phyloP scores from a whole-genome alignment of 2,888 invertebrate genomes.

The Tinea trinotella region DNA sequence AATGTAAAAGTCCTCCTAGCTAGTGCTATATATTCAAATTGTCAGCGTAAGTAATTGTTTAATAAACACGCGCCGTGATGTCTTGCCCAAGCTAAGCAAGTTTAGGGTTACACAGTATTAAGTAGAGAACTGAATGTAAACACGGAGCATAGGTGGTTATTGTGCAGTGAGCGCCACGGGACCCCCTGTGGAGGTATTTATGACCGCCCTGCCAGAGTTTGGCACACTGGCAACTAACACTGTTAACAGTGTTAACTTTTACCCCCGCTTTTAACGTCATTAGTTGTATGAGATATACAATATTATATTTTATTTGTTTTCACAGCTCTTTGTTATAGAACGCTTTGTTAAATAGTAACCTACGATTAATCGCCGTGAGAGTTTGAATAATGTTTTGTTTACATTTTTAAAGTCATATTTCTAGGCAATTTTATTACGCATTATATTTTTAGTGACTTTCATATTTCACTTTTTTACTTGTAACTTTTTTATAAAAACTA shows the following conservation, averaged over 20 bases:
- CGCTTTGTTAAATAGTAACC: not conserved
- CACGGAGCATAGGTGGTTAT: slow-evolving; percentile 62
- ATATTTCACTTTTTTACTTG: too few species aligned
- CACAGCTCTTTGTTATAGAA: not conserved
- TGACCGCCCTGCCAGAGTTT: slow-evolving; percentile 58
- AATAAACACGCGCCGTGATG: slow-evolving; percentile 65
- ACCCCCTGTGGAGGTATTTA: slow-evolving; percentile 64
- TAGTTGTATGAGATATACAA: slow-evolving; percentile 38
- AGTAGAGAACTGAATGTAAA: slow-evolving; percentile 64
- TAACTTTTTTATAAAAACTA: too few species aligned
- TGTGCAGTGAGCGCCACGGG: slow-evolving; percentile 39
- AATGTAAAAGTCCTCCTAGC: too few species aligned
- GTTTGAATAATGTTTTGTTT: not conserved
- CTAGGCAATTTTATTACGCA: too few species aligned
- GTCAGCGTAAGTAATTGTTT: slow-evolving; percentile 71
- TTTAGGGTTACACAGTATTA: slow-evolving; percentile 68
- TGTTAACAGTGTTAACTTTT: slow-evolving; percentile 60
- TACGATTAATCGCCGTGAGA: not conserved
- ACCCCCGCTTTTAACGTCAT: slow-evolving; percentile 67
- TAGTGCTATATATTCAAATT: too few species aligned
- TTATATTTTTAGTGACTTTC: too few species aligned
- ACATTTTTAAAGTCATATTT: not conserved
- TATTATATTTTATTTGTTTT: slow-evolving; percentile 1
- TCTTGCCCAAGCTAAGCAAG: slow-evolving; percentile 64
- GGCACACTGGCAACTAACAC: slow-evolving; percentile 66